Conservation (phyloP, 2,797 vertebrate species). For the Sebastes iracundus region DNA sequence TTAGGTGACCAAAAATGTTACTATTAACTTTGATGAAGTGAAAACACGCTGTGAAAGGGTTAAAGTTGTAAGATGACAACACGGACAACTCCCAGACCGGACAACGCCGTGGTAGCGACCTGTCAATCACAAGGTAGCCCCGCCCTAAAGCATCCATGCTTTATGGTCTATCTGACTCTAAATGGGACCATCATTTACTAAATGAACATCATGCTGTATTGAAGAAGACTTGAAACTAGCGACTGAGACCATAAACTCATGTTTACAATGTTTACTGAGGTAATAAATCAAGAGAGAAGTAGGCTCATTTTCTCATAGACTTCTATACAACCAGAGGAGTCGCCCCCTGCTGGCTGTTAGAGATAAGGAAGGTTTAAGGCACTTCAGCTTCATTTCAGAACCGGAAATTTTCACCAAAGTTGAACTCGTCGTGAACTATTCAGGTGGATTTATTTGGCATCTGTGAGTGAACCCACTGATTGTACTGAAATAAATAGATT, state of each 20-base stretch:
- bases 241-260: neutral
- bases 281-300: neutral
- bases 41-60: too few relatives aligned
- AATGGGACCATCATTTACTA: neutral
- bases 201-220: neutral
- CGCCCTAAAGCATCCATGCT: neutral
- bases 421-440: neutral
- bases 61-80: too few relatives aligned
- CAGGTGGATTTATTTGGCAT: neutral
- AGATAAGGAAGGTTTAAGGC: neutral
- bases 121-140: neutral
- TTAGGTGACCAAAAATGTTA: too few relatives aligned
- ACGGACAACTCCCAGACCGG: too few relatives aligned
- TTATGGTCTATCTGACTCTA: neutral
- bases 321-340: neutral
- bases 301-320: neutral
- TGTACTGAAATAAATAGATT: neutral
- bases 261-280: neutral
- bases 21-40: too few relatives aligned
- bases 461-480: neutral
- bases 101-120: neutral
- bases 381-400: neutral
- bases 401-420: too few relatives aligned
- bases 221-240: neutral
- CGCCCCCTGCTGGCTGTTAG: neutral